Evolutionary conservation across 2,797 vertebrate genomes (phyloP).

Genomic region (Pipistrellus pipistrellus): DNA sequence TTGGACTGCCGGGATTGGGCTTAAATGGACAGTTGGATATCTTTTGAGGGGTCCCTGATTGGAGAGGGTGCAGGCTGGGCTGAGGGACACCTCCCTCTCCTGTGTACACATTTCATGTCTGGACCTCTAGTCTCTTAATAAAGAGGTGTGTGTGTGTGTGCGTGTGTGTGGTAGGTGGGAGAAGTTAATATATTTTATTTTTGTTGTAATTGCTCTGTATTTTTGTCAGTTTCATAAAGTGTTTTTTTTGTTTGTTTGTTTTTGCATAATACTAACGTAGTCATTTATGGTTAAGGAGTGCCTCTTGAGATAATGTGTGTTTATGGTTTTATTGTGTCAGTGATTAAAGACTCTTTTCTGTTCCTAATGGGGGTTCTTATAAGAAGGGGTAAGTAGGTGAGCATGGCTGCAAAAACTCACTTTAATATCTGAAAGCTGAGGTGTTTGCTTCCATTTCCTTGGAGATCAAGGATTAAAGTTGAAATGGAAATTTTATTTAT

Average conservation of each 20-base stretch:
- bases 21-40: no score
- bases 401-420: not conserved
- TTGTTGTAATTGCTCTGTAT: not conserved
- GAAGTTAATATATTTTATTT: not conserved
- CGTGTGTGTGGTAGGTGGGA: not conserved
- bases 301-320: not conserved
- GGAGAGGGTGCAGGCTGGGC: no score
- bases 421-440: not conserved
- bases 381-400: not conserved
- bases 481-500: slow-evolving; percentile 19
- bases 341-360: not conserved
- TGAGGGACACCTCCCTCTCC: no score
- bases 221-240: slow-evolving; percentile 41
- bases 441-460: slow-evolving; percentile 10
- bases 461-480: not conserved
- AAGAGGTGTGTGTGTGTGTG: not conserved
- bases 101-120: not conserved
- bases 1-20: no score
- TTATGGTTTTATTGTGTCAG: slow-evolving; percentile 22
- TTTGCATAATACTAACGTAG: not conserved
- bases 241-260: not conserved
- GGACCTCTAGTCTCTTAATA: not conserved
- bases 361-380: not conserved
- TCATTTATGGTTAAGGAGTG: not conserved
- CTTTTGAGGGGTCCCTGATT: no score